Conservation (phyloP, 2,797 vertebrate species). For the Dallia pectoralis region DNA sequence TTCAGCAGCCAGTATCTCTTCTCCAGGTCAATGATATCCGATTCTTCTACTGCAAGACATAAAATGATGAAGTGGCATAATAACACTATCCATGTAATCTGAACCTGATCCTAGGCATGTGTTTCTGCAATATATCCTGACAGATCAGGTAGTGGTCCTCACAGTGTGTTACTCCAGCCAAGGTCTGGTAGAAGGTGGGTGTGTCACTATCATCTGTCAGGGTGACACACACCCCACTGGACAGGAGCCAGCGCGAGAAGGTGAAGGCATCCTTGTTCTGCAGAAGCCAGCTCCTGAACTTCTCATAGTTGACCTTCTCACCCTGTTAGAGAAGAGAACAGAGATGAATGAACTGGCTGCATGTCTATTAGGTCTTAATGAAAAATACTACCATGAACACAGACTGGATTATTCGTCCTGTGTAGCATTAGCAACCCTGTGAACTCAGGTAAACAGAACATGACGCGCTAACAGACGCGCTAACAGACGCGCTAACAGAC, state of each 20-base stretch:
- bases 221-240: slow-evolving; percentile 92
- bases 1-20: slow-evolving; percentile 89
- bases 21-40: slow-evolving; percentile 88
- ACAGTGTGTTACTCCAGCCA: slow-evolving; percentile 98
- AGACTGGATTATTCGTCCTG: neutral
- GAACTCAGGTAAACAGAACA: neutral
- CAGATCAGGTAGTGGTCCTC: slow-evolving; percentile 56
- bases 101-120: neutral
- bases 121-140: neutral
- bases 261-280: slow-evolving; percentile 98
- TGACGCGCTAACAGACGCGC: neutral
- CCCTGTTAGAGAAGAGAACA: slow-evolving; percentile 73
- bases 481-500: neutral
- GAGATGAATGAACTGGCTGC: neutral
- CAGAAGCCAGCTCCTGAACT: slow-evolving; percentile 93
- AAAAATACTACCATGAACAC: neutral
- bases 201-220: slow-evolving; percentile 98
- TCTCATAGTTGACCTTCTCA: slow-evolving; percentile 97
- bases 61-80: neutral
- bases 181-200: slow-evolving; percentile 98
- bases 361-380: neutral
- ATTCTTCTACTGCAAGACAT: slow-evolving; percentile 83
- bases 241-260: slow-evolving; percentile 96
- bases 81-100: neutral
- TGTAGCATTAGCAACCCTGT: neutral